phyloP scores from a whole-genome alignment of 2,113 vertebrate species.

The Platichthys flesus region DNA sequence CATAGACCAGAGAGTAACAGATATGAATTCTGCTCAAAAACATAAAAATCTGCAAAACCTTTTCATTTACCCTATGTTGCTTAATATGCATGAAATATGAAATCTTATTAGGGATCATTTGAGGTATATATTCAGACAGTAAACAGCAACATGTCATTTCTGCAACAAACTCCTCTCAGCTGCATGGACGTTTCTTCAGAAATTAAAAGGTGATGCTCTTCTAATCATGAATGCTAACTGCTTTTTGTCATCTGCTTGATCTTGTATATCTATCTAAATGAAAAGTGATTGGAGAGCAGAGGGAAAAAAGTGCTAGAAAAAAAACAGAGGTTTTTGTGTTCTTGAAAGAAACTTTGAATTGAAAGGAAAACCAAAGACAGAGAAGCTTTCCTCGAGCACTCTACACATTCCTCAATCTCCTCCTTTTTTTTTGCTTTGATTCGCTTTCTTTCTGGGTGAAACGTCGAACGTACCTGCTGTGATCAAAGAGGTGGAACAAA shows the following conservation, averaged over 20 bases:
- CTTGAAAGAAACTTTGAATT: neutral
- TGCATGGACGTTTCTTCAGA: neutral
- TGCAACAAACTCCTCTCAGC: neutral
- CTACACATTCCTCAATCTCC: constrained; percentile 58
- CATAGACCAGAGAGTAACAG: neutral
- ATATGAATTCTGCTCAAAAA: neutral
- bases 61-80: neutral
- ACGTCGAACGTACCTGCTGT: constrained; percentile 56
- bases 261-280: constrained; percentile 6
- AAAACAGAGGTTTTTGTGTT: neutral
- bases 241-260: constrained; percentile 3
- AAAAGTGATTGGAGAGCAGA: constrained; percentile 2
- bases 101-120: neutral
- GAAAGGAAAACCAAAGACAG: constrained; percentile 1
- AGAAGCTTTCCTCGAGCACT: constrained; percentile 48
- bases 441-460: constrained; percentile 17
- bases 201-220: constrained; percentile 13
- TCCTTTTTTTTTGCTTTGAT: neutral
- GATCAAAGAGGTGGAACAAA: constrained; percentile 65
- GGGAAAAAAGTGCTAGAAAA: neutral
- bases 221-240: neutral
- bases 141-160: neutral
- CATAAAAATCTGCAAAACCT: neutral
- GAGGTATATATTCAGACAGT: neutral
- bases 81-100: neutral